Evolutionary conservation across 2,888 invertebrate species (phyloP).

Genomic region (Abscondita cerata): DNA sequence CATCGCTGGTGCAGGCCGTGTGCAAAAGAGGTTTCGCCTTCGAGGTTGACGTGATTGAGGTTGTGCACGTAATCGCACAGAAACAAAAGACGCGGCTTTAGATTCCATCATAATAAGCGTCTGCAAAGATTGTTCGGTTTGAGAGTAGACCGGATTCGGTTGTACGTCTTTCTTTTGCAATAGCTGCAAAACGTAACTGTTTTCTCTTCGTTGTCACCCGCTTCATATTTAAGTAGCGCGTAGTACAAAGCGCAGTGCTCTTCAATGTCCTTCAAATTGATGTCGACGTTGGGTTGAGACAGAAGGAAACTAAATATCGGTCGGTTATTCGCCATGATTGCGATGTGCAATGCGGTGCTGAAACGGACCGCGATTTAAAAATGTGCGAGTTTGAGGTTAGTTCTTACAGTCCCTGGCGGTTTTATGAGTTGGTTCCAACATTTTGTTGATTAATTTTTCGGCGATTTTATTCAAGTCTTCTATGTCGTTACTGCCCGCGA

Average conservation of each 20-base stretch:
- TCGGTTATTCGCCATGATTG: constrained; percentile 79
- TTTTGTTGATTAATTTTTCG: constrained; percentile 74
- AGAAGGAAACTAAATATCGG: constrained; percentile 78
- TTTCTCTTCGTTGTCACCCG: constrained; percentile 49
- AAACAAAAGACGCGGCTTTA: constrained; percentile 72
- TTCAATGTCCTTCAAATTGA: constrained; percentile 72
- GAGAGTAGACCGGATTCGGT: constrained; percentile 74
- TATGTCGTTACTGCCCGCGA: constrained; percentile 71
- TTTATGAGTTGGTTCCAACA: constrained; percentile 83
- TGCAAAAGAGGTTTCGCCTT: constrained; percentile 82
- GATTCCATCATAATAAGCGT: constrained; percentile 69
- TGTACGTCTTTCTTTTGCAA: constrained; percentile 74
- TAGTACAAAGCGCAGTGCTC: constrained; percentile 85
- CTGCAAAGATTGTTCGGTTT: constrained; percentile 79
- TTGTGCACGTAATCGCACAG: constrained; percentile 64
- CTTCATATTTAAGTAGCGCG: constrained; percentile 69
- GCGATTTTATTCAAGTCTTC: constrained; percentile 72
- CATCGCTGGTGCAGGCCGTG: constrained; percentile 78
- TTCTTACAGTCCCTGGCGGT: constrained; percentile 83
- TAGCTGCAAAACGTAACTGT: constrained; percentile 66
- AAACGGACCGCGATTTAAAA: too few relatives aligned
- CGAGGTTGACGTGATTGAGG: constrained; percentile 76
- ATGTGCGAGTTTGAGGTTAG: too few relatives aligned
- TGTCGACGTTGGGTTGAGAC: constrained; percentile 72
- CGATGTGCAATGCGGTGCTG: constrained; percentile 83